These are phyloP conservation scores for Gymnogyps californianus DNA, from an alignment of 2,113 vertebrate genomes.

Conservation along the genomic window DNA sequence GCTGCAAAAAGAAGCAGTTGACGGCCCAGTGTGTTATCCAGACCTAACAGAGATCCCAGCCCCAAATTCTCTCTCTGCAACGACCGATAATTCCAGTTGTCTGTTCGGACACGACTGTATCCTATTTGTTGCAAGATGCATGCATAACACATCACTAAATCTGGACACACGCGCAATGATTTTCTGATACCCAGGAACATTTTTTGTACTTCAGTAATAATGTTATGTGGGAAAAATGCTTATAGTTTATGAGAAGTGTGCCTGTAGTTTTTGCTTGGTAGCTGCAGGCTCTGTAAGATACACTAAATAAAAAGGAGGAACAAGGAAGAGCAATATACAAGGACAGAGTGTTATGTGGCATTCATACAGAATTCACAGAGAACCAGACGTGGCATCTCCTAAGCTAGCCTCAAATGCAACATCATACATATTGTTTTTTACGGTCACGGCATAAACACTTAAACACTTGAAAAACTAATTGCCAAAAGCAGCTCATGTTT, in stretches of 20 bases:
- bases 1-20: neutral
- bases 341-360: too few species aligned
- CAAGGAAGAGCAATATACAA: neutral
- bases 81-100: neutral
- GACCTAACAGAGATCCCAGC: neutral
- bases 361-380: neutral
- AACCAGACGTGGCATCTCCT: neutral
- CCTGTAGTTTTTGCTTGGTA: neutral
- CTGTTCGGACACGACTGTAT: neutral
- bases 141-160: neutral
- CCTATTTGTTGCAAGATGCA: neutral
- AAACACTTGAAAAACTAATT: neutral
- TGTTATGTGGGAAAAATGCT: neutral
- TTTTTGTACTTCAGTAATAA: neutral
- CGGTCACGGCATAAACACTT: neutral
- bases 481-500: neutral
- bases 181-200: neutral
- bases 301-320: neutral
- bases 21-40: neutral
- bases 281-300: neutral
- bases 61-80: neutral
- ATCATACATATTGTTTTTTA: neutral
- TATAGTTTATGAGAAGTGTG: neutral
- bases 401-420: neutral
- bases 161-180: neutral